Evolutionary conservation across 2,113 vertebrate species (phyloP), one percentile per base, ranked within the genome.

Genomic region (Irena cyanogastra): DNA sequence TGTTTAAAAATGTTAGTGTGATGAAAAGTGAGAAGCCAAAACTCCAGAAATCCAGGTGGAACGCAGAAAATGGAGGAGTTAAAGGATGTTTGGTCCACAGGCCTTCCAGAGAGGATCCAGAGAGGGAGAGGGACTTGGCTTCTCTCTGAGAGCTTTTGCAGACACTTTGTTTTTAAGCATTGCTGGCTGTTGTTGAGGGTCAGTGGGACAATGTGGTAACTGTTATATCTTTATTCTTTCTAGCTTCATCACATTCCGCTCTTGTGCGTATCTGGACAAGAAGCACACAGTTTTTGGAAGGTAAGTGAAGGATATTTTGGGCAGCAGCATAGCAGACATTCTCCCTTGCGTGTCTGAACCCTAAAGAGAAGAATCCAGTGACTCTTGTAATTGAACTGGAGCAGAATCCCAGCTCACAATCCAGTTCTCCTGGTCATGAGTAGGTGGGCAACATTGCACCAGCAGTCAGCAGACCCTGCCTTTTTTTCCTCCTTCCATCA

Each of bases 181-280:
- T 50, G 5, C 57, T 85, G 70, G 56, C 64, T 74, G 31, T 39
- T 64, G 41, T 16, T 70, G 68, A 59, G 52, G 61, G 83, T 82
- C 83, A 41, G 0, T 91, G 69, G 68, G 72, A 35, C 45, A 35
- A 41, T 23, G 21, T 33, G n/a, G 45, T 95, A 65, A 96, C 60
- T 70, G 59, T 77, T 90, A 8, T 0, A 3, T 93, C 41, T 85
- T 45, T 26, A 0, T 63, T 50, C 65, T n/a, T 83, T 83, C 63
- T 92, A 99, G 99, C 96, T 99, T 99, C 87, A 99, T 99, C 97
- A 99, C 99, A 2, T 99, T 99, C 89, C 98, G 99, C 28, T 99
- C 99, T 8, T 99, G 99, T 49, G 96, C 97, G 0, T 99, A 99
- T 97, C 98, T 99, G 50, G 99, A 99, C 97, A 98, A 98, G 96